Conservation (phyloP, 2,797 vertebrate genomes). For the Agapornis canus region DNA sequence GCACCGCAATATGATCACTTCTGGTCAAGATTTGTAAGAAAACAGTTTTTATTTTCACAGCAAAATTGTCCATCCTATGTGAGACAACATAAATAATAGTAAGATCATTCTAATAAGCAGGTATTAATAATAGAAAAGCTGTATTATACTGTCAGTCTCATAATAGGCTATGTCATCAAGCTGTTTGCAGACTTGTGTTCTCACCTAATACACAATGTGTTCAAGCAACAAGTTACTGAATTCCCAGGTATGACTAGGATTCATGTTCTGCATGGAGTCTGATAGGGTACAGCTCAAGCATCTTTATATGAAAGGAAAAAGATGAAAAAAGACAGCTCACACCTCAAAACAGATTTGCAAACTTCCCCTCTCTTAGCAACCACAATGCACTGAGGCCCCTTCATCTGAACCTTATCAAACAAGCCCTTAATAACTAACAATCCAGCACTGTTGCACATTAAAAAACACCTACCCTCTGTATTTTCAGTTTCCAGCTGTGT, state of each 20-base stretch:
- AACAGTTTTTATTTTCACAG: neutral
- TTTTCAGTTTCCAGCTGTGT: neutral
- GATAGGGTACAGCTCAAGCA: neutral
- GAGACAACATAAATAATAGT: neutral
- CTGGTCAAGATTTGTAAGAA: neutral
- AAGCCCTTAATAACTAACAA: neutral
- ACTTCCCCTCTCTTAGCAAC: neutral
- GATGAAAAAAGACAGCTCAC: neutral
- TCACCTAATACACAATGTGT: neutral
- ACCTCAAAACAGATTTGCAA: neutral
- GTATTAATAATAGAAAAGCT: neutral
- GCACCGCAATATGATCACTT: neutral
- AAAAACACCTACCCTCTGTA: neutral
- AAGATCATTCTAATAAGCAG: neutral
- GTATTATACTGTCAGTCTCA: neutral
- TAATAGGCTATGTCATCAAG: neutral
- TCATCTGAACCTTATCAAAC: neutral
- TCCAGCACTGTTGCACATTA: neutral
- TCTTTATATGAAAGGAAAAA: neutral
- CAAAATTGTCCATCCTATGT: neutral
- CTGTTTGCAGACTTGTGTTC: neutral
- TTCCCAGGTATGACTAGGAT: neutral
- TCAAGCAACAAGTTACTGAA: neutral
- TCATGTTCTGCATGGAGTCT: neutral
- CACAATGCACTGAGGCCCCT: rapidly evolving